Conservation (phyloP, 2,797 vertebrate genomes). For the Sciaenops ocellatus region DNA sequence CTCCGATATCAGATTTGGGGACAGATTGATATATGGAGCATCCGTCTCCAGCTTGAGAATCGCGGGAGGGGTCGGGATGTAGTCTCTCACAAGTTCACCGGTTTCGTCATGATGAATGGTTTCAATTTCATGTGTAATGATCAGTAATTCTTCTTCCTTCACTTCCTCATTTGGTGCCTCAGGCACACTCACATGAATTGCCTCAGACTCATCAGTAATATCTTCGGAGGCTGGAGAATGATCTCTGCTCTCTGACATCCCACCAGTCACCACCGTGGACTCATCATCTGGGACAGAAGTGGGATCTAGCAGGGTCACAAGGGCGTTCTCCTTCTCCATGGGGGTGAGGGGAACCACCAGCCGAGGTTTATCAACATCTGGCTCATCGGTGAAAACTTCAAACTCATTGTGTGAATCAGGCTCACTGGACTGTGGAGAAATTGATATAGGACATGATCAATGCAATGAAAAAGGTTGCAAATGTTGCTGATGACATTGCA, state of each 20-base stretch:
- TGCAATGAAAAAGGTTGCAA: background rate
- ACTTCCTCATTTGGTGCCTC: slow-evolving; percentile 43
- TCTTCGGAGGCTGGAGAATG: slow-evolving; percentile 4
- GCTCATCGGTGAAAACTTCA: slow-evolving; percentile 57
- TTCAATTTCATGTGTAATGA: slow-evolving; percentile 81
- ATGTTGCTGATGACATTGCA: background rate
- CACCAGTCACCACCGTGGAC: background rate
- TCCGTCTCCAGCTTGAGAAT: slow-evolving; percentile 38
- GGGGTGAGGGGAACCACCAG: slow-evolving; percentile 53
- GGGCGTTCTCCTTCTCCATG: slow-evolving; percentile 73
- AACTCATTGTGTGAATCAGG: slow-evolving; percentile 77
- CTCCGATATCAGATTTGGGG: slow-evolving; percentile 71
- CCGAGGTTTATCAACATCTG: slow-evolving; percentile 44
- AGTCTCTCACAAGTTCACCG: slow-evolving; percentile 76
- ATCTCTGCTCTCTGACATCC: slow-evolving; percentile 9
- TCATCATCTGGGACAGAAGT: slow-evolving; percentile 40
- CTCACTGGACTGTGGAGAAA: slow-evolving; percentile 68
- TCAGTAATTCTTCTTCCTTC: slow-evolving; percentile 58
- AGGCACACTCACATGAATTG: slow-evolving; percentile 25
- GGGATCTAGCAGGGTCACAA: slow-evolving; percentile 71
- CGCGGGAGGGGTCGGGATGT: slow-evolving; percentile 54
- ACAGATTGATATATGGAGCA: slow-evolving; percentile 28
- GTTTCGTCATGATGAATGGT: slow-evolving; percentile 75
- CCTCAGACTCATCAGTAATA: slow-evolving; percentile 42
- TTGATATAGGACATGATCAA: background rate